These are phyloP conservation scores for Megamerina dolium DNA, from an alignment of 2,888 invertebrate species.

Conservation along the genomic window DNA sequence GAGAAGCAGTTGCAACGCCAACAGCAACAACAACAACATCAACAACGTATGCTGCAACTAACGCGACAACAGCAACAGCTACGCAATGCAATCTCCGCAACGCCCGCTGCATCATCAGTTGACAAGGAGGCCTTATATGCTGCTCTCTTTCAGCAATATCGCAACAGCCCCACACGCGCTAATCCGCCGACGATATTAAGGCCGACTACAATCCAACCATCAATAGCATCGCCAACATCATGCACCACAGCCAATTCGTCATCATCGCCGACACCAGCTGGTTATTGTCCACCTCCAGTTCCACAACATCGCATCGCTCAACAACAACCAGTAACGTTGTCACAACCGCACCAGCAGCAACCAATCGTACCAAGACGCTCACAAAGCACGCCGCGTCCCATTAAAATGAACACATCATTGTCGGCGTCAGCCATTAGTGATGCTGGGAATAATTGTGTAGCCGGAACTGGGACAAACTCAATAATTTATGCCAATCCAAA, in stretches of 20 bases:
- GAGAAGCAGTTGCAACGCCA: constrained; percentile 15
- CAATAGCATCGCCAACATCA: background rate
- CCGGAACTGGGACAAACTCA: constrained; percentile 18
- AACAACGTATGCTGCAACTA: constrained; percentile 39
- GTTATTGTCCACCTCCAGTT: constrained; percentile 29
- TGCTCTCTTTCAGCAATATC: constrained; percentile 42
- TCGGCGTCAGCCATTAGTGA: background rate
- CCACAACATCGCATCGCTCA: constrained; percentile 28
- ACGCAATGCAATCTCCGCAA: constrained; percentile 33
- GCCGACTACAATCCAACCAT: background rate
- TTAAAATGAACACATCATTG: constrained; percentile 20
- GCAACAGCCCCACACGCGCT: constrained; percentile 36
- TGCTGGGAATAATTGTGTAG: background rate
- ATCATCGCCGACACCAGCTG: constrained; percentile 25
- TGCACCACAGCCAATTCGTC: background rate
- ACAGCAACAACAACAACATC: constrained; percentile 27
- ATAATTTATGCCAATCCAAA: constrained; percentile 16
- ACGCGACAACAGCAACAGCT: constrained; percentile 41
- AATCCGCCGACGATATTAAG: background rate
- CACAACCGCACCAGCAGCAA: constrained; percentile 18
- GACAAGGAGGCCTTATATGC: constrained; percentile 46
- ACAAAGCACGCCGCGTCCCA: constrained; percentile 45
- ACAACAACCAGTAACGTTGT: constrained; percentile 6
- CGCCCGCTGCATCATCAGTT: constrained; percentile 11
- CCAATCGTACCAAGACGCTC: constrained; percentile 45